These are phyloP conservation scores for Anneissia japonica DNA, from an alignment of 35 echinoderm and acorn worm genomes.

Conservation along the genomic window DNA sequence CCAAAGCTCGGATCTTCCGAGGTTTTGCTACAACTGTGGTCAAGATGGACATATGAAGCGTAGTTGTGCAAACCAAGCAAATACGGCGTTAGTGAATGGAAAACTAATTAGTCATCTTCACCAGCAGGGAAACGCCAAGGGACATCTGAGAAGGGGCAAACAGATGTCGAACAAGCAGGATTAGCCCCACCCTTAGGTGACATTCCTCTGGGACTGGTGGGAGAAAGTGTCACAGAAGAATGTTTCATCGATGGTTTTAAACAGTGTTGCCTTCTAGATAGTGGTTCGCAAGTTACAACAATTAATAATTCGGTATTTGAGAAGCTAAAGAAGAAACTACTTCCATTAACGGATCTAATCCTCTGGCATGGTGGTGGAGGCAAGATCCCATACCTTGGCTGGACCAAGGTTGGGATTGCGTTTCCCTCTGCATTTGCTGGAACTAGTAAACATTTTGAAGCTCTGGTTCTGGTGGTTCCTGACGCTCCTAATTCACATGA, in stretches of 20 bases:
- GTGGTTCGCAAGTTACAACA: constrained; percentile 65
- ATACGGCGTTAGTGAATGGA: constrained; percentile 13
- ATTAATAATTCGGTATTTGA: constrained; percentile 38
- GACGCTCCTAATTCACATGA: constrained; percentile 4
- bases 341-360: constrained; percentile 39
- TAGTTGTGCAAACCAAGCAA: constrained; percentile 4
- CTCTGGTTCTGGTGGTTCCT: constrained; percentile 51
- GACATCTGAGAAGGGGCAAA: constrained; percentile 36
- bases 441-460: constrained; percentile 12
- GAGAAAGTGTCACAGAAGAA: constrained; percentile 3
- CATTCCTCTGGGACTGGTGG: constrained; percentile 47
- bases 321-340: constrained; percentile 5
- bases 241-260: constrained; percentile 31
- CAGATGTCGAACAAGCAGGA: constrained; percentile 22
- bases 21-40: constrained; percentile 57
- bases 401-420: too few relatives aligned
- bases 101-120: constrained; percentile 31
- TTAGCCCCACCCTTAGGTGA: not conserved
- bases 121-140: constrained; percentile 41
- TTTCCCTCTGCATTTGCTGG: too few relatives aligned
- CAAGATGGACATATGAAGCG: constrained; percentile 34
- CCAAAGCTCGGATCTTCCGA: not conserved
- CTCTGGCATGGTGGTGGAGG: constrained; percentile 63
- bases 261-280: constrained; percentile 31
- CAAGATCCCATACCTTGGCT: constrained; percentile 52